Evolutionary conservation across 2,888 invertebrate genomes (phyloP), one percentile per base, ranked within the genome.

Genomic region (Ochropacha duplaris): DNA sequence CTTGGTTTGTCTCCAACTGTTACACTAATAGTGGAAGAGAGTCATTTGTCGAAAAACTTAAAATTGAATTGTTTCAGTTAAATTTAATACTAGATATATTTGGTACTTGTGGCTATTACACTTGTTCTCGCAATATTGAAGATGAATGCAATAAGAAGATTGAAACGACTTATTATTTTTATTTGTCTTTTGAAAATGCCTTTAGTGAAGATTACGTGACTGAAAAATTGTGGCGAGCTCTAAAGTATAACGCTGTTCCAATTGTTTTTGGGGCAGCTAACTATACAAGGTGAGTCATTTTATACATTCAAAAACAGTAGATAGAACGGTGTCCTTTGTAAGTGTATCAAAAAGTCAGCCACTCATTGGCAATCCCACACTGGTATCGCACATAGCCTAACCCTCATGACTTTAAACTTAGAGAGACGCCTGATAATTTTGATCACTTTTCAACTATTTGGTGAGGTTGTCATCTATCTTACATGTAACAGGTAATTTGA

Each of bases 191-290:
- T 55, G 88, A 88, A 61, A 88, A 87, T 60, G 81, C 88, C 0
- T 75, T 83, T 8, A 73, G 72, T 31, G 76, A 79, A 55, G 87
- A 88, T 62, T 88, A 87, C 54, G 88, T 88, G 0, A 88, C 89
- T 2, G 89, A 89, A 62, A 88, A 88, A 62, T 54, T 89, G 56
- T 60, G 87, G 22, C 61, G 74, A 36, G 78, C 79, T 1, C 70
- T 89, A 36, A 67, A 81, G 28, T 70, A 86, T 61, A 73, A 81
- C 44, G 72, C 82, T 0, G 69, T 89, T 2, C 88, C 89, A 1
- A 73, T 89, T 31, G 88, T 89, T 0, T 88, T 72, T 56, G 89
- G 88, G 3, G 86, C 74, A 2, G 87, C 88, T 22, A 83, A 89
- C 59, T 89, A 89, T 59, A 78, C 84, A 6, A 84, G 88, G 88